Evolutionary conservation across 2,797 vertebrate species (phyloP).

Genomic region (Centroberyx gerrardi): DNA sequence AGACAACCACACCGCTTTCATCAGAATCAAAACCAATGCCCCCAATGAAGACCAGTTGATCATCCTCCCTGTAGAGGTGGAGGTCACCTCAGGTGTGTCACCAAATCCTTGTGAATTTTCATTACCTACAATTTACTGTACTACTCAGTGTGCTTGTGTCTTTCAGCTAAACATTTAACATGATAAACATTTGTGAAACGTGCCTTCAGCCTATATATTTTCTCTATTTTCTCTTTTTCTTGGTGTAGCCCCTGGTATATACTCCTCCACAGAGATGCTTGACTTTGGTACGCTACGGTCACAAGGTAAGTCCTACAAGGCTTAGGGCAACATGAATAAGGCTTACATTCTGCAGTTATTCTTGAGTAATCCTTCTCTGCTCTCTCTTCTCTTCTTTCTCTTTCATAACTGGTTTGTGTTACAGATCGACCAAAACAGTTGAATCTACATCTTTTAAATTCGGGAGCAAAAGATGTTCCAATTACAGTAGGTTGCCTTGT

Average conservation of each 20-base stretch:
- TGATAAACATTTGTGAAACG: background rate
- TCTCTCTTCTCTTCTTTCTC: background rate
- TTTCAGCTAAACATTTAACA: background rate
- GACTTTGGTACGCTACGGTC: slow-evolving; percentile 98
- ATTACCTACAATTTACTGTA: background rate
- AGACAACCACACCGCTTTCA: slow-evolving; percentile 99
- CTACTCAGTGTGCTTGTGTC: background rate
- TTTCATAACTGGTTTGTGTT: slow-evolving; percentile 41
- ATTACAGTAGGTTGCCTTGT: slow-evolving; percentile 91
- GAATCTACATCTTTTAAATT: slow-evolving; percentile 99
- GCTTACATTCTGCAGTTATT: background rate
- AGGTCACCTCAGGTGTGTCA: slow-evolving; percentile 95
- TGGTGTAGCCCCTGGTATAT: slow-evolving; percentile 94
- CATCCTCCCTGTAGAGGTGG: slow-evolving; percentile 98
- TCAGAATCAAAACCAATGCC: slow-evolving; percentile 97
- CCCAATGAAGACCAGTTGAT: slow-evolving; percentile 95
- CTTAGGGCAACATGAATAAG: background rate
- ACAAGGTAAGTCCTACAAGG: slow-evolving; percentile 87
- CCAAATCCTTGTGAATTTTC: background rate
- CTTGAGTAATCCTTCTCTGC: background rate
- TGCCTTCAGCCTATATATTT: background rate
- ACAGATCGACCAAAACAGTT: slow-evolving; percentile 97
- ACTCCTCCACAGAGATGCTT: slow-evolving; percentile 98
- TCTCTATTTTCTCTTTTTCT: slow-evolving; percentile 30
- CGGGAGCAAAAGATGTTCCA: slow-evolving; percentile 97